Evolutionary conservation across 2,888 invertebrate genomes (phyloP), one percentile per base, ranked within the genome.

Genomic region (Omphaloscelis lunosa): DNA sequence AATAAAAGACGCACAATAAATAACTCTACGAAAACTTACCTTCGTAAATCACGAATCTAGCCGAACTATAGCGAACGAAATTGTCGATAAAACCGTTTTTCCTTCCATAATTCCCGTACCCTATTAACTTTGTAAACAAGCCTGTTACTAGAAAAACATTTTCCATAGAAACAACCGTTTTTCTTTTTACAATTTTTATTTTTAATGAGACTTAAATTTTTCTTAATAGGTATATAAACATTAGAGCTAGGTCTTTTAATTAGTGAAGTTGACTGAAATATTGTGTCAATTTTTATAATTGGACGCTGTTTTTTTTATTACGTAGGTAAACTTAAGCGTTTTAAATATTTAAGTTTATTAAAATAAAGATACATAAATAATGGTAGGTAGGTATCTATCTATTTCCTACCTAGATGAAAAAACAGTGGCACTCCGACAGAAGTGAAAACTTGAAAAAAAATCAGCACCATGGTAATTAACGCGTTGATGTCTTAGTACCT

Each of bases 21-120:
- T 72, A 59, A 65, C 76, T 5, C 45, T 23, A 53, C n/a, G 61
- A 53, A 72, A 75, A 83, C 70, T 70, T 53, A 67, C 84, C 76
- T 76, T 58, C 72, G 69, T 83, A 76, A 76, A 83, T 80, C 70
- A 83, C 73, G 58, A 62, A 59, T 56, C 58, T 48, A 62, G 6
- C 69, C 45, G 69, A 66, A 74, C 41, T 72, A 15, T 53, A 17
- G 48, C 51, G 69, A 61, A 71, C 23, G 23, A 79, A 81, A 82
- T 82, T 73, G 53, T 20, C 59, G 39, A 58, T 67, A 72, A 66
- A 83, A 62, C 27, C 39, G 66, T 20, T 73, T 66, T 53, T 61
- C 53, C 41, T 56, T 62, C 17, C 27, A 34, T 70, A 69, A 41
- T 58, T 39, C 48, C 41, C 34, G 17, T 17, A 41, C 58, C 51